Base-by-base conservation (phyloP, 2,113 vertebrate genomes). In the Hemiscyllium ocellatum region DNA sequence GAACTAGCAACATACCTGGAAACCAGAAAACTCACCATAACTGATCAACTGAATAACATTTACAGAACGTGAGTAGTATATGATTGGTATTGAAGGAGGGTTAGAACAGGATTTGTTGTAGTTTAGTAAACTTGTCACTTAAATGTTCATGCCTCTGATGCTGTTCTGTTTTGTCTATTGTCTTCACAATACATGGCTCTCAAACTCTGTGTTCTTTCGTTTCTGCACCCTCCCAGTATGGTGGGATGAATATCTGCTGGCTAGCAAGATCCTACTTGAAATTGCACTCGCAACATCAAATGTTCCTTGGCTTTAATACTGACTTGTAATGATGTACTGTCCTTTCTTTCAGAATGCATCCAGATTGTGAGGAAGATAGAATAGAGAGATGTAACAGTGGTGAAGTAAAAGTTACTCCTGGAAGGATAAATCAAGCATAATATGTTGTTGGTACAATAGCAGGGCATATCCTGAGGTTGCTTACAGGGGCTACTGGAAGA, bases 1-100 rank as follows among this genome's bases (percentile, higher is more conserved):
- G 99, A 99, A 96, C 98, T 99, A 99, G 98, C 98, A 0, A 80
- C 98, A 0, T 99, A 98, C 95, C 97, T 99, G 80, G 97, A 99
- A 87, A 96, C 96, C 96, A 97, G 97, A 96, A 97, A 96, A 70
- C 96, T 98, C 13, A 98, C 96, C 1, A 96, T 99, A 96, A 97
- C 96, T 8, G 97, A 98, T 52, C 98, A 99, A 69, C 98, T 99
- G 7, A 50, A 47, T 1, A 97, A 98, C 20, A 97, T 99, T 95
- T 99, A 99, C 96, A 97, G 98, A 96, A 98, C 1, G 99, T 99
- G 96, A 97, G 98, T 97, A 95, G 19, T 37, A 19, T n/a, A 17
- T 37, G 37, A 10, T 90, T 66, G 33, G 4, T 66, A 10, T 66
- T n/a, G 89, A 93, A 22, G 37, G 80, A 42, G 3, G 37, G 29